These are phyloP conservation scores for Turritopsis dohrnii DNA, from an alignment of 30 jellyfish, hydroid and myxozoan genomes.

Conservation along the genomic window DNA sequence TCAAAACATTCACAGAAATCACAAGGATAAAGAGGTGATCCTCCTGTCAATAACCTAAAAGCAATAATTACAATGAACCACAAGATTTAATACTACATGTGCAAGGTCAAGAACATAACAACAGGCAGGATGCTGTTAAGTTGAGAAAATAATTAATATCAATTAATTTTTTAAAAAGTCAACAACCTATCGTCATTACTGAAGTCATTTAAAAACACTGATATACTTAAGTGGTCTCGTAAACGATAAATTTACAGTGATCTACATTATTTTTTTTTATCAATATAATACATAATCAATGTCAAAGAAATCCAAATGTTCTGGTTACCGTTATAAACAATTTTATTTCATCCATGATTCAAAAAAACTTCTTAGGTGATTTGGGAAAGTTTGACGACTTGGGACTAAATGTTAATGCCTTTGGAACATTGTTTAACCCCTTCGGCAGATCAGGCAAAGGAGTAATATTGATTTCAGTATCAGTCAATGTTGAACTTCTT, in stretches of 20 bases:
- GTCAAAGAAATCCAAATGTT: neutral
- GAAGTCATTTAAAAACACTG: neutral
- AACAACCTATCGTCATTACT: neutral
- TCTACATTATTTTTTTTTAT: neutral
- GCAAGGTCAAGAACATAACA: neutral
- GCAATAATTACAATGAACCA: neutral
- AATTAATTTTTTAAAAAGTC: too few species aligned
- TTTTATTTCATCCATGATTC: neutral
- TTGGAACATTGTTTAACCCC: neutral
- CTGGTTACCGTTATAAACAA: too few species aligned
- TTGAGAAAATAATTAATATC: neutral
- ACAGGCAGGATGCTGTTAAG: neutral
- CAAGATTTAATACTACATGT: neutral
- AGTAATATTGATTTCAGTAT: neutral
- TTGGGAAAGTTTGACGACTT: conserved; percentile 4
- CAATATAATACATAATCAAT: neutral
- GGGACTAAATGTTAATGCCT: neutral
- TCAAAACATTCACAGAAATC: too few species aligned
- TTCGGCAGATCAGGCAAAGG: neutral
- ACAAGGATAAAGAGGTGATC: too few species aligned
- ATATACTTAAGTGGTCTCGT: neutral
- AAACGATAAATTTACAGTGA: neutral
- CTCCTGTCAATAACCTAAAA: too few species aligned
- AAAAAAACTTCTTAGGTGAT: conserved; percentile 4
- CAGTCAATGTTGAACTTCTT: neutral